Percentiles rank a stretch among this genome's conserved stretches.
phyloP scores from a whole-genome alignment of 1,140 invertebrate genomes.

The Homarus americanus region DNA sequence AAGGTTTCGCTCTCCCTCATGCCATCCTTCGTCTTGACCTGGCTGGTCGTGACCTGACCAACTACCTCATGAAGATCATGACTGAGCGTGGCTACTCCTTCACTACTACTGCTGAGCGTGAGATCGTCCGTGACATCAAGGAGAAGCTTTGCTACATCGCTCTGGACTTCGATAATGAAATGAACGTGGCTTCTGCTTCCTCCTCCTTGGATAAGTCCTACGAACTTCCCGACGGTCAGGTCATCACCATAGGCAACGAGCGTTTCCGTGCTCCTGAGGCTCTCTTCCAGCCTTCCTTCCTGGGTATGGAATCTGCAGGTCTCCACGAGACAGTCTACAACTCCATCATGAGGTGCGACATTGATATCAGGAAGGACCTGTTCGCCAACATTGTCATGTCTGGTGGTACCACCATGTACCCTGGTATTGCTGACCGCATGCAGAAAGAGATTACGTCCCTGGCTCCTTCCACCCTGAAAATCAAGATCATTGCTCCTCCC shows the following conservation, averaged over 20 bases:
- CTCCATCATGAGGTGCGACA: constrained; percentile 82
- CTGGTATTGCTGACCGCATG: constrained; percentile 90
- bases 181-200: constrained; percentile 81
- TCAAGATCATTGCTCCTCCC: constrained; percentile 70
- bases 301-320: constrained; percentile 88
- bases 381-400: constrained; percentile 89
- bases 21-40: constrained; percentile 86
- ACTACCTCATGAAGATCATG: constrained; percentile 81
- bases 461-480: constrained; percentile 90
- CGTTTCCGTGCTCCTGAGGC: constrained; percentile 92
- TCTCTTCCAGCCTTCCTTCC: constrained; percentile 89
- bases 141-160: constrained; percentile 95
- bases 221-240: constrained; percentile 80
- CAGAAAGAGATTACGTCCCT: constrained; percentile 93
- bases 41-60: constrained; percentile 81
- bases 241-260: constrained; percentile 95
- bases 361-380: constrained; percentile 77
- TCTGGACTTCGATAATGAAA: constrained; percentile 95
- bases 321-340: constrained; percentile 83
- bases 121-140: constrained; percentile 90
- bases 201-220: constrained; percentile 80
- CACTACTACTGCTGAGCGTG: constrained; percentile 77
- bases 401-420: constrained; percentile 89
- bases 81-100: constrained; percentile 78
- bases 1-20: background rate